Evolutionary conservation across 2,888 invertebrate species (phyloP).

Genomic region (Zaprionus bogoriensis): DNA sequence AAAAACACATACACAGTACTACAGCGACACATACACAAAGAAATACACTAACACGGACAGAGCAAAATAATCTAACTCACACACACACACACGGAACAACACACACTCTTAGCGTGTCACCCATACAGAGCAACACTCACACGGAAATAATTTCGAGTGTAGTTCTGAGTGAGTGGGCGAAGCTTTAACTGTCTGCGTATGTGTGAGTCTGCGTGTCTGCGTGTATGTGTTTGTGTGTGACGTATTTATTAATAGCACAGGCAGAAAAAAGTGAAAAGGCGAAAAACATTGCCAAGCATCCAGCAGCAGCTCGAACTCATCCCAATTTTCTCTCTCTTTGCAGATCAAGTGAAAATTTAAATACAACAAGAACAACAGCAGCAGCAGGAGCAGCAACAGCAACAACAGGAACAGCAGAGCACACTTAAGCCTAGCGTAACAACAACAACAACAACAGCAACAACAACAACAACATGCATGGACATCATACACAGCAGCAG

Average conservation of each 20-base stretch:
- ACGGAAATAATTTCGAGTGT: conserved; percentile 30
- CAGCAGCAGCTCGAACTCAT: conserved; percentile 24
- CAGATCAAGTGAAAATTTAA: conserved; percentile 67
- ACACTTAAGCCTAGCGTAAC: conserved; percentile 7
- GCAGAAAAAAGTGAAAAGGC: conserved; percentile 27
- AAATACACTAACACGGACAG: too few relatives aligned
- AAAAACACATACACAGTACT: conserved; percentile 4
- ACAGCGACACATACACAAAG: background rate
- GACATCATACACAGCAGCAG: conserved; percentile 49
- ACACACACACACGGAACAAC: conserved; percentile 15
- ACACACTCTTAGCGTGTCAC: too few relatives aligned
- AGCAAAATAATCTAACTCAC: background rate
- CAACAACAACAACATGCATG: conserved; percentile 58
- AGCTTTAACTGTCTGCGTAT: conserved; percentile 39
- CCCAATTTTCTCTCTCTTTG: conserved; percentile 24
- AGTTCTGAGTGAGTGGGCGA: conserved; percentile 32
- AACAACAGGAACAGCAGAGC: conserved; percentile 24
- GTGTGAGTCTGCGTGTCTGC: conserved; percentile 16
- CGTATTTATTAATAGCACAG: conserved; percentile 50
- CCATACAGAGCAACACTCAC: too few relatives aligned
- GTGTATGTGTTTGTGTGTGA: conserved; percentile 31
- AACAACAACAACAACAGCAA: conserved; percentile 29
- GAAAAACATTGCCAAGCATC: conserved; percentile 1
- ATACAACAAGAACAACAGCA: conserved; percentile 28
- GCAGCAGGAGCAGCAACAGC: conserved; percentile 12